Evolutionary conservation across 2,888 invertebrate genomes (phyloP).

Genomic region (Gastrophysa polygoni): DNA sequence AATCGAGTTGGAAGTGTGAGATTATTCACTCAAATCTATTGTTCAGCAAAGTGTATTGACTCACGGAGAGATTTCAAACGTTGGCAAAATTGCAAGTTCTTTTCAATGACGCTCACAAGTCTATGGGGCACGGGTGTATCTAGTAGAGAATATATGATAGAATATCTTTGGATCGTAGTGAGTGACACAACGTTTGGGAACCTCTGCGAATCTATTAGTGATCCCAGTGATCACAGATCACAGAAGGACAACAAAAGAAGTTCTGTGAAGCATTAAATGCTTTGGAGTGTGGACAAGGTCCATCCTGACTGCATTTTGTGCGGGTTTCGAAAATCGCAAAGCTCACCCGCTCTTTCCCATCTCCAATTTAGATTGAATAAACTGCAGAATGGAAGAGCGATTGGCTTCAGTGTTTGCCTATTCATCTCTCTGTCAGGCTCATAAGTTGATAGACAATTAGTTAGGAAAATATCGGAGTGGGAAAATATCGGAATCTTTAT

Average conservation of each 20-base stretch:
- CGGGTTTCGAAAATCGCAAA: conserved; percentile 36
- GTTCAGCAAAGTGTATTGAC: no score
- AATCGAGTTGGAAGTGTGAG: no score
- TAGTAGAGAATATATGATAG: no score
- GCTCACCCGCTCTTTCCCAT: conserved; percentile 12
- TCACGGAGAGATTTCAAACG: no score
- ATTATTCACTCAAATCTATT: no score
- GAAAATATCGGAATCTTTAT: no score
- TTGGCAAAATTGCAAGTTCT: no score
- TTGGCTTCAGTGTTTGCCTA: not conserved
- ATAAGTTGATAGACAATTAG: not conserved
- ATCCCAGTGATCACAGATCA: conserved; percentile 43
- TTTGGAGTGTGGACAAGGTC: conserved; percentile 43
- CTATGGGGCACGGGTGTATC: no score
- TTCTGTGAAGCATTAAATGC: conserved; percentile 49
- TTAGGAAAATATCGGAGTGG: not conserved
- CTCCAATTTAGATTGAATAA: conserved; percentile 25
- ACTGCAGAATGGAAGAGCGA: conserved; percentile 5
- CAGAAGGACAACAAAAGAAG: conserved; percentile 46
- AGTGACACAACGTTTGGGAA: conserved; percentile 31
- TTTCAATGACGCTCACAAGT: no score
- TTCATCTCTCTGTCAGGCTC: not conserved
- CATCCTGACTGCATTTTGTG: conserved; percentile 32
- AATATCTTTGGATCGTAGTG: not conserved
- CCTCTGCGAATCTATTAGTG: conserved; percentile 46